Base-by-base conservation (phyloP, 2,113 vertebrate species). In the Panthera uncia region DNA sequence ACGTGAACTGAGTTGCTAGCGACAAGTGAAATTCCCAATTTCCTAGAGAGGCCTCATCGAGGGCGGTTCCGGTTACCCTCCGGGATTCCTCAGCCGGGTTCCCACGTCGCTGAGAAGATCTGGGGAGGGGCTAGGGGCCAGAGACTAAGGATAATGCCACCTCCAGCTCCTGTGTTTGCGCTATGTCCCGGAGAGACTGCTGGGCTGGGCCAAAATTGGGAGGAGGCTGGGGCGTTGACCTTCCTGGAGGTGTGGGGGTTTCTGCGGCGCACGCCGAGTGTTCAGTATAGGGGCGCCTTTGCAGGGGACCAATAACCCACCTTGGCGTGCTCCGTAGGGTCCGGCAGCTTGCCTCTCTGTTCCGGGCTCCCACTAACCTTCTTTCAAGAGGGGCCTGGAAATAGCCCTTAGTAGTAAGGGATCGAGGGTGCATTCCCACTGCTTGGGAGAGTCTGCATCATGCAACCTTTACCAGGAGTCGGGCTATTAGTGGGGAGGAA, bases 31-130 rank as follows among this genome's bases (percentile, higher is more conserved):
- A 66, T 85, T 76, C 66, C 83, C 65, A 23, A 1, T 31, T 61
- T 95, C 87, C 93, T 95, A 92, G 89, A 96, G 92, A 85, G 93
- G 89, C 89, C 50, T 13, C 41, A 27, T 21, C 19, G 87, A 85
- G 71, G 25, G 82, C 9, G 50, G 19, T 48, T 97, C 79, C 38
- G 45, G 84, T 41, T 50, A 11, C 15, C 38, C 2, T 16, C n/a
- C 61, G 31, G 61, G 27, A 31, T 57, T 41, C 38, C 31, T 86
- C 25, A 29, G 1, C 4, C 4, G 1, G 69, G 36, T 90, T 73
- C 91, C 55, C 61, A 50, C 0, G 12, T 31, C 29, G 10, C 19
- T 9, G 69, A 23, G 12, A 29, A 33, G 63, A 25, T 88, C 50
- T 52, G 89, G 61, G 73, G 66, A 15, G 3, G 36, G 18, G 5